Evolutionary conservation across 2,888 invertebrate species (phyloP), one percentile per base, ranked within the genome.

Genomic region (Eulithis testata): DNA sequence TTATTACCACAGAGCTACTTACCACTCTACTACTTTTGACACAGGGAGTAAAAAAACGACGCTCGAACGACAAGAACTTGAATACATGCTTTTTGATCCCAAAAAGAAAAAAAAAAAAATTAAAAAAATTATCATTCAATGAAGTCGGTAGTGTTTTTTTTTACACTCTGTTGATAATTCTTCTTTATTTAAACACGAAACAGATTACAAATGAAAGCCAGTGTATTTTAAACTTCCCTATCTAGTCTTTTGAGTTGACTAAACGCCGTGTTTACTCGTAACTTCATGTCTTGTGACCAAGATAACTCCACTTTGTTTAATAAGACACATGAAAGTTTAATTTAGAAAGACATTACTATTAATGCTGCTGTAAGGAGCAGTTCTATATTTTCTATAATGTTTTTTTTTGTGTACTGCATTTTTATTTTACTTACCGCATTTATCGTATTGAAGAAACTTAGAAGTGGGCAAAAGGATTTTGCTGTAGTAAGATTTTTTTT

Each of bases 341-440:
- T 61, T 68, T 70, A 57, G 54, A 61, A 65, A 61, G 62, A 64
- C 69, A 72, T 81, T 76, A 83, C 79, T 83, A 59, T 47, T 40
- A 66, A 61, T 65, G 65, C 47, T 71, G 63, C 68, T 60, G 65
- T 62, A 45, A 62, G 60, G 73, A 69, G 69, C 72, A 76, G 83
- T 80, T 9, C 69, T 60, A 71, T 70, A 51, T 59, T 65, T 51
- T 52, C 31, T 55, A 77, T 64, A 73, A 91, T 90, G 88, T 72
- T 86, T 50, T 72, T 86, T 51, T 88, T 81, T 66, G 69, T 84
- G 8, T 91, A 85, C n/a, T n/a, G n/a, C 70, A 79, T 82, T 58
- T 86, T 86, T 70, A 63, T 87, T 43, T 75, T 88, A 55, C 70
- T 89, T 12, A 80, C 81, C 2, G 82, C 83, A 21, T 75, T 84